Conservation (phyloP, 2,888 invertebrate genomes). For the Apamea crenata region DNA sequence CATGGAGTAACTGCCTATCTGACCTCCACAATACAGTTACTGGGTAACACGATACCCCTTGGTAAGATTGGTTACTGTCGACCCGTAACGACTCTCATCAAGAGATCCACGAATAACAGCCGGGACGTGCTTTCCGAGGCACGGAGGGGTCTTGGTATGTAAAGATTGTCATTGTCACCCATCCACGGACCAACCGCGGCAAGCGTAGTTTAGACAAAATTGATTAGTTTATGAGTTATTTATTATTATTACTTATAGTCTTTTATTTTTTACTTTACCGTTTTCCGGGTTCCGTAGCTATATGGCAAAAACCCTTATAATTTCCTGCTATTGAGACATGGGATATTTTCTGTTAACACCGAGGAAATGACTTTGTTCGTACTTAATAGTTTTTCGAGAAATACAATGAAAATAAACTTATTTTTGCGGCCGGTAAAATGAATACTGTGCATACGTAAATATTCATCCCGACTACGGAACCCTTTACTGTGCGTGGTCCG, state of each 20-base stretch:
- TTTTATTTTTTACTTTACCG: not conserved
- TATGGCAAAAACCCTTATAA: not conserved
- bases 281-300: not conserved
- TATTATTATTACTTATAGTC: not conserved
- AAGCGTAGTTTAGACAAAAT: not conserved
- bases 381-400: not conserved
- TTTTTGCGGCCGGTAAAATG: not conserved
- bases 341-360: not conserved
- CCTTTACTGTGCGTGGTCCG: not conserved
- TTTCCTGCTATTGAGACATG: not conserved
- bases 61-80: too few species aligned
- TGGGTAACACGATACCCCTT: too few species aligned
- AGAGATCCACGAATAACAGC: too few species aligned
- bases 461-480: not conserved
- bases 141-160: too few species aligned
- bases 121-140: too few species aligned
- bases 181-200: not conserved
- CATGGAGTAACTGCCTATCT: not conserved
- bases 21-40: too few species aligned
- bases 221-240: not conserved
- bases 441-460: not conserved
- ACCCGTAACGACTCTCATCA: too few species aligned
- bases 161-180: not conserved
- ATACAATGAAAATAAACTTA: not conserved
- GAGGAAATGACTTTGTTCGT: not conserved